phyloP scores from a whole-genome alignment of 2,797 vertebrate genomes.

The Pseudochirops corinnae region DNA sequence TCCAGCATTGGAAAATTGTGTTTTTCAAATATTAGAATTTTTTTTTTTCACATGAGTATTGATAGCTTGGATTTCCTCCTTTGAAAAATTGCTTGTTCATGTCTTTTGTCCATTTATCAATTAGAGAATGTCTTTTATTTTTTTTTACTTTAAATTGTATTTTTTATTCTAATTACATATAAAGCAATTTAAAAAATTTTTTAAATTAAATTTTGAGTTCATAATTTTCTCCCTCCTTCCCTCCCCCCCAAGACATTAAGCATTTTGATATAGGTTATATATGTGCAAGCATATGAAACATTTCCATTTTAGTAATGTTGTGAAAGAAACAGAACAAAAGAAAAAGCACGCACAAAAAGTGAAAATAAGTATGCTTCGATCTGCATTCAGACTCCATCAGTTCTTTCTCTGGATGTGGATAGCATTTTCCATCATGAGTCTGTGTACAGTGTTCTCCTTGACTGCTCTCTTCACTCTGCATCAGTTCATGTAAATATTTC shows the following conservation, averaged over 20 bases:
- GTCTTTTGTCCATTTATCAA: background rate
- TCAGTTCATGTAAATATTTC: background rate
- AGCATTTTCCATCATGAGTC: too few species aligned
- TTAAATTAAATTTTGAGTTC: background rate
- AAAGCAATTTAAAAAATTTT: background rate
- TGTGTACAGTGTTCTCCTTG: too few species aligned
- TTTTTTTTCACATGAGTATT: background rate
- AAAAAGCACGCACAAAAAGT: background rate
- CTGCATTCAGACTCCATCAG: background rate
- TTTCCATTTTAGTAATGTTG: background rate
- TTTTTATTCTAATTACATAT: background rate
- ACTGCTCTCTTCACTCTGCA: too few species aligned
- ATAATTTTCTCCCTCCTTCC: background rate
- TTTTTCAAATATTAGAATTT: background rate
- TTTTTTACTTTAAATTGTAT: background rate
- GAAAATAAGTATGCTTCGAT: background rate
- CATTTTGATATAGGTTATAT: background rate
- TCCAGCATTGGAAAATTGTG: slow-evolving; percentile 45
- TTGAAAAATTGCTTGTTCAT: background rate
- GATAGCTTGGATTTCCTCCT: background rate
- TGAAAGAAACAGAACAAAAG: background rate
- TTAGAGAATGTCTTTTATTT: background rate
- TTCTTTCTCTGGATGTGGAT: too few species aligned
- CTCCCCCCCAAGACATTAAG: background rate
- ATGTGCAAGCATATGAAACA: background rate